phyloP scores from a whole-genome alignment of 1,140 invertebrate genomes.

The Rhagoletis zephyria region DNA sequence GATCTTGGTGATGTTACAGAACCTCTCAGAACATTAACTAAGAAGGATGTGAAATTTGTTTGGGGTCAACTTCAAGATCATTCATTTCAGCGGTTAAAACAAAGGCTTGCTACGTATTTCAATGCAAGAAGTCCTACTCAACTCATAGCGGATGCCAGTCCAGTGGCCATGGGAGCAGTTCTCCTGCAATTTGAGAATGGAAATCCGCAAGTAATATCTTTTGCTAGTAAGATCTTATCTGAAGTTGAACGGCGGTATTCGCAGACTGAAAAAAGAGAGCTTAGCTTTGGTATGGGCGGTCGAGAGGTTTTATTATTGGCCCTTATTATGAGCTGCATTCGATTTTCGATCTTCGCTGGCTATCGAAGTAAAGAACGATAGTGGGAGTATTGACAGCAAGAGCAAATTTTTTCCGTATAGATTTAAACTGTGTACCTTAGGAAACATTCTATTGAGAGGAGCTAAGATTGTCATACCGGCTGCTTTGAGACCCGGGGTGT shows the following conservation, averaged over 20 bases:
- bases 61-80: conserved; percentile 48
- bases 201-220: conserved; percentile 5
- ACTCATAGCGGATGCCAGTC: conserved; percentile 58
- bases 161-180: conserved; percentile 56
- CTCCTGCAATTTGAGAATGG: conserved; percentile 49
- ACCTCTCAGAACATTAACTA: conserved; percentile 32
- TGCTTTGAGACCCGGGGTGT: neutral
- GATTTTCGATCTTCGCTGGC: too few relatives aligned
- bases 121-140: conserved; percentile 29
- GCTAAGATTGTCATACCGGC: neutral
- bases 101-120: conserved; percentile 54
- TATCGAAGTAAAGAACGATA: too few relatives aligned
- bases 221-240: conserved; percentile 24
- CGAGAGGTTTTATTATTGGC: conserved; percentile 36
- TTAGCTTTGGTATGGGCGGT: conserved; percentile 51
- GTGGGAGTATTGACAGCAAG: too few relatives aligned
- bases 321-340: too few relatives aligned
- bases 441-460: conserved; percentile 26
- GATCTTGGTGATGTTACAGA: neutral
- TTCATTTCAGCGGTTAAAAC: conserved; percentile 56
- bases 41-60: conserved; percentile 54
- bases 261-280: conserved; percentile 58
- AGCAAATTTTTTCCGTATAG: neutral
- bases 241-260: conserved; percentile 56
- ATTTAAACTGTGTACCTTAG: too few relatives aligned